Base-by-base conservation (phyloP, 2,797 vertebrate genomes). In the Galaxias olidus region DNA sequence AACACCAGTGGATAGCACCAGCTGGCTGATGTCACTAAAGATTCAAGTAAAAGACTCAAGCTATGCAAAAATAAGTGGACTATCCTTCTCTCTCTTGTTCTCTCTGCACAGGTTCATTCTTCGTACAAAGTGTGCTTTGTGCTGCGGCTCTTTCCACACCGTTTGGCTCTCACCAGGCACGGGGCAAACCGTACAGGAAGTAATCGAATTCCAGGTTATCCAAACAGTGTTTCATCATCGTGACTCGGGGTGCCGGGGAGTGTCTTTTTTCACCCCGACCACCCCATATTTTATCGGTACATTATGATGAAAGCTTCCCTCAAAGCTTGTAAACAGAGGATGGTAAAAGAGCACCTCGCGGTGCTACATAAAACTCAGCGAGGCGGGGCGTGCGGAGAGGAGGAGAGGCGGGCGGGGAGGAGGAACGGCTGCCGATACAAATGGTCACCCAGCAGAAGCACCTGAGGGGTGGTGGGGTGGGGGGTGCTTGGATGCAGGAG, bases 301-400 rank as follows among this genome's bases (percentile, higher is more conserved):
- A 30, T 72, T 60, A n/a, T 53, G 42, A 70, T 63, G 55, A 73
- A 70, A 76, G 70, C 65, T 50, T 70, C 55, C 63, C 56, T 57
- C 57, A 58, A 40, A 57, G 53, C 72, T 58, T 78, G 74, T 64
- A 65, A 84, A 81, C 68, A 77, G 55, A 58, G 59, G 56, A 69
- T 66, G 62, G 51, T 64, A 78, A 72, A n/a, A 65, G 63, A 68
- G 61, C 50, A 51, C 59, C 58, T 60, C 14, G 19, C 61, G 40
- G 47, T 0, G 6, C 41, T 44, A 62, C 61, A 67, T 73, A 63
- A 66, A 65, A 61, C 49, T 18, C 42, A 47, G 47, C 50, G 59
- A 65, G 59, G 62, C n/a, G 45, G 61, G 53, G 41, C 30, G 14
- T n/a, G n/a, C n/a, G n/a, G n/a, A n/a, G n/a, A n/a, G n/a, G n/a